These are phyloP conservation scores for Pseudobourletiella spinata DNA, from an alignment of 1,140 invertebrate genomes.

Conservation along the genomic window DNA sequence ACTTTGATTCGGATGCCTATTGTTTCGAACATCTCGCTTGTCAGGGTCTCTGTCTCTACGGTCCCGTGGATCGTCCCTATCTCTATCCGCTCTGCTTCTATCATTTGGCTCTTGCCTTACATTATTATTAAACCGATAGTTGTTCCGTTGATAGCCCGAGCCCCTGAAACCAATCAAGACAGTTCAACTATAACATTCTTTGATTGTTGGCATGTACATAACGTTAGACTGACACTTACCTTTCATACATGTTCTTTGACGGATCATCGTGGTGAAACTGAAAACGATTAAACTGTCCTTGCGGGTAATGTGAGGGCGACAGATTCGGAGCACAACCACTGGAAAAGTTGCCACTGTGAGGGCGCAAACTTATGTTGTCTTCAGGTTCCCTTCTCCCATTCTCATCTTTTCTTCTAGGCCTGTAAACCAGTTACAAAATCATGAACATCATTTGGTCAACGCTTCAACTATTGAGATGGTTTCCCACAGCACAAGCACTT, in stretches of 20 bases:
- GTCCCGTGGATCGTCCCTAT: slow-evolving; percentile 1
- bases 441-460: neutral
- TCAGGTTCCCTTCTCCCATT: slow-evolving; percentile 19
- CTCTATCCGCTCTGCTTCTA: neutral
- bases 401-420: slow-evolving; percentile 11
- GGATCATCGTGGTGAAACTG: slow-evolving; percentile 12
- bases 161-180: no score
- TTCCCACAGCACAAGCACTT: no score
- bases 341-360: slow-evolving; percentile 33
- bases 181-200: no score
- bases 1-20: neutral
- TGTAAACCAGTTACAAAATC: neutral
- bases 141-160: neutral
- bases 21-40: slow-evolving; percentile 6
- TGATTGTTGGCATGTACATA: no score
- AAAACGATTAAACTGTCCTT: neutral
- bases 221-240: no score
- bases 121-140: neutral
- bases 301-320: slow-evolving; percentile 14
- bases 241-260: slow-evolving; percentile 15
- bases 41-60: slow-evolving; percentile 18
- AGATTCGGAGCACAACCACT: slow-evolving; percentile 29
- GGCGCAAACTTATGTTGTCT: slow-evolving; percentile 31
- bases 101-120: neutral
- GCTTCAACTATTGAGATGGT: neutral